Evolutionary conservation across 2,797 vertebrate species (phyloP).

Genomic region (Sebastolobus altivelis): DNA sequence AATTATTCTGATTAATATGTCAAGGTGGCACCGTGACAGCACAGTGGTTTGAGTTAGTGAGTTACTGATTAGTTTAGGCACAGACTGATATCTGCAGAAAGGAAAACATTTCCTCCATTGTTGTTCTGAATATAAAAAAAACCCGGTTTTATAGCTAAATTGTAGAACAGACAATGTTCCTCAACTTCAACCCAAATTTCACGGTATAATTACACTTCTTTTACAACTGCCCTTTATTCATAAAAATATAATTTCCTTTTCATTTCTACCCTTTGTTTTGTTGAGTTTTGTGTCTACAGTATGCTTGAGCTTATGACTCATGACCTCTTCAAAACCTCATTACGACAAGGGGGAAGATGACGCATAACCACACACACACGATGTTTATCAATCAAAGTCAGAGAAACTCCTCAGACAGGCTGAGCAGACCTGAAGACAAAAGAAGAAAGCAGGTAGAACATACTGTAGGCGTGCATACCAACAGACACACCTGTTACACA

Average conservation of each 20-base stretch:
- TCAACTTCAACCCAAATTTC: not conserved
- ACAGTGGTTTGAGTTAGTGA: not conserved
- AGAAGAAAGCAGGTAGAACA: constrained; percentile 5
- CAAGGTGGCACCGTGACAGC: not conserved
- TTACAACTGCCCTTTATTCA: no score
- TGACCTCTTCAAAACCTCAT: not conserved
- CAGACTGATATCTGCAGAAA: not conserved
- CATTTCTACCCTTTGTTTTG: not conserved
- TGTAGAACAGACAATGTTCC: not conserved
- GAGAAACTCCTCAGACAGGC: constrained; percentile 22
- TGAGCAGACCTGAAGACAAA: constrained; percentile 2
- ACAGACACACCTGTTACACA: not conserved
- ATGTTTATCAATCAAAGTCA: not conserved
- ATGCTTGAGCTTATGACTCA: not conserved
- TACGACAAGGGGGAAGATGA: not conserved
- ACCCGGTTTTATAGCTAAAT: not conserved
- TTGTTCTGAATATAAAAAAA: not conserved
- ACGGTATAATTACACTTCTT: not conserved
- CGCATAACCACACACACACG: not conserved
- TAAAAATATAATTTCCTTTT: not conserved
- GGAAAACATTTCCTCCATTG: not conserved
- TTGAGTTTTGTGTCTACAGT: not conserved
- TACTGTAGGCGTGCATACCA: not conserved
- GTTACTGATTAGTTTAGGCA: no score
- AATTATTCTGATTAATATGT: not conserved